Evolutionary conservation across 1,140 invertebrate species (phyloP).

Genomic region (Hylaeus anthracinus): DNA sequence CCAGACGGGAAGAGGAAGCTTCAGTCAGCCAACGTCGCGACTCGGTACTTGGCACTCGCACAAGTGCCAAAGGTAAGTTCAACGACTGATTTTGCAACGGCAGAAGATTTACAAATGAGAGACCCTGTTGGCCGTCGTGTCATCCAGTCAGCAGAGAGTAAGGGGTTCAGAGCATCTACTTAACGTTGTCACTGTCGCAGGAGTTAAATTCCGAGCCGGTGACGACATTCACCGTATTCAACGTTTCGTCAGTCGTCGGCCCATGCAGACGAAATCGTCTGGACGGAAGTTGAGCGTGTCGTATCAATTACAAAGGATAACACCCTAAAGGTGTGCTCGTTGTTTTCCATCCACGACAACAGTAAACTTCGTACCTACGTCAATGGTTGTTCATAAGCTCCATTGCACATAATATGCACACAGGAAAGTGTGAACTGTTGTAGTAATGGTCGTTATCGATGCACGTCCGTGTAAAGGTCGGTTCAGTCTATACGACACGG

Average conservation of each 20-base stretch:
- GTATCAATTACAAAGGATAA: slow-evolving; percentile 46
- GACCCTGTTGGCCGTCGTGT: slow-evolving; percentile 41
- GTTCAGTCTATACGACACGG: too few species aligned
- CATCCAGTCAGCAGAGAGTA: slow-evolving; percentile 24
- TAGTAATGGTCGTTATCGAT: background rate
- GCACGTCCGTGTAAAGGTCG: background rate
- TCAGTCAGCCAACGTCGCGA: slow-evolving; percentile 37
- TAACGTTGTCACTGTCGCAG: slow-evolving; percentile 50
- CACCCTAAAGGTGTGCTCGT: slow-evolving; percentile 26
- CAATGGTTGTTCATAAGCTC: background rate
- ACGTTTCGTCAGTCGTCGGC: slow-evolving; percentile 53
- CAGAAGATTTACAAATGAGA: slow-evolving; percentile 49
- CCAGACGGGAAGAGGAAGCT: slow-evolving; percentile 31
- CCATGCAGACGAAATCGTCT: slow-evolving; percentile 31
- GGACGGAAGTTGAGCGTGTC: slow-evolving; percentile 37
- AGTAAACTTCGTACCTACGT: slow-evolving; percentile 8
- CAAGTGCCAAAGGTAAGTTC: slow-evolving; percentile 46
- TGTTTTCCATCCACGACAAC: slow-evolving; percentile 41
- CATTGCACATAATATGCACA: background rate
- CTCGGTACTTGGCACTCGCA: slow-evolving; percentile 41
- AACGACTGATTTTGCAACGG: slow-evolving; percentile 49
- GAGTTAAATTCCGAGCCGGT: slow-evolving; percentile 63
- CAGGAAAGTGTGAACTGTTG: background rate
- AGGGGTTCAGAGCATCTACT: slow-evolving; percentile 41
- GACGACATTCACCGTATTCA: slow-evolving; percentile 54